These are phyloP conservation scores for Entelurus aequoreus DNA, from an alignment of 2,113 vertebrate species.

Conservation along the genomic window DNA sequence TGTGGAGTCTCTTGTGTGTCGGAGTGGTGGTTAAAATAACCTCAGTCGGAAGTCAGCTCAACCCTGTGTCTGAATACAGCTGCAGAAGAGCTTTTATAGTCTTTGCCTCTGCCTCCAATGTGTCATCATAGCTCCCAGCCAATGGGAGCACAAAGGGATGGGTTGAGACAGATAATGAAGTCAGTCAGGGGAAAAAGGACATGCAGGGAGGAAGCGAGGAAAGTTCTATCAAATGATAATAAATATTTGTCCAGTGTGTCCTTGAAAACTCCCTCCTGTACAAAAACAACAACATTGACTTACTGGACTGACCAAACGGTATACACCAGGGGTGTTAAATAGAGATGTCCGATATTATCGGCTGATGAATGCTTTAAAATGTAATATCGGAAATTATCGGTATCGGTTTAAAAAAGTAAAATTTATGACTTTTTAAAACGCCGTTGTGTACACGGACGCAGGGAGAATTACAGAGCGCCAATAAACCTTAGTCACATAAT, in stretches of 20 bases:
- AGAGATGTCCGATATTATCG: no score
- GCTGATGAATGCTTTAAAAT: no score
- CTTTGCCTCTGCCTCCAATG: constrained; percentile 33
- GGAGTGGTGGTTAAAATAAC: constrained; percentile 37
- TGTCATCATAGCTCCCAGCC: constrained; percentile 56
- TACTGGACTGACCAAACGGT: neutral
- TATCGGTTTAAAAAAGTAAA: no score
- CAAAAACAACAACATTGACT: constrained; percentile 2
- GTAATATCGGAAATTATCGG: no score
- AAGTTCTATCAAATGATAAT: constrained; percentile 32
- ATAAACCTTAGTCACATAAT: no score
- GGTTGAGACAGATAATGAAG: neutral
- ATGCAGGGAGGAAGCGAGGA: constrained; percentile 30
- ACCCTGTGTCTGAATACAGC: constrained; percentile 36
- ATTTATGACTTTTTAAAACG: no score
- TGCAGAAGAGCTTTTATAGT: constrained; percentile 65
- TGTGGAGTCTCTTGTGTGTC: neutral
- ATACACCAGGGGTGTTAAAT: neutral
- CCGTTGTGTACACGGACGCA: no score
- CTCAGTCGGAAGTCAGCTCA: constrained; percentile 22
- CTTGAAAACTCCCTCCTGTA: constrained; percentile 7
- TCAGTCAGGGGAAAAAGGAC: constrained; percentile 1
- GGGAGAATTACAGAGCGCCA: no score
- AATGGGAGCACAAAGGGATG: constrained; percentile 39
- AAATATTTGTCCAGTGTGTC: constrained; percentile 13